Evolutionary conservation across 2,888 invertebrate species (phyloP).

Genomic region (Lepeophtheirus nordmannii): DNA sequence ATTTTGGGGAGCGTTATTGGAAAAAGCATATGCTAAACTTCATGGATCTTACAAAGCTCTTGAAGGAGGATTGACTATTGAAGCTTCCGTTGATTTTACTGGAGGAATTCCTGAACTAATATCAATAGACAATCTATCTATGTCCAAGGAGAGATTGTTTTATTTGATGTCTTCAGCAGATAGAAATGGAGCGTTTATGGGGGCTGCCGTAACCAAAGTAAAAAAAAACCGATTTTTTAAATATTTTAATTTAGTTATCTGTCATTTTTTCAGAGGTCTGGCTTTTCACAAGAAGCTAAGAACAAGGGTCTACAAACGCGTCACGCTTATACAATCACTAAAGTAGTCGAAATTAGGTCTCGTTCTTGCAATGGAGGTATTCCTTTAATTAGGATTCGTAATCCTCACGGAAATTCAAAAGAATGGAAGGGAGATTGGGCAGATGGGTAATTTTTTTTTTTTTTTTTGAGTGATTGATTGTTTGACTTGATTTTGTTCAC

Average conservation of each 20-base stretch:
- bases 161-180: slow-evolving; percentile 19
- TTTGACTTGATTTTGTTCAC: too few species aligned
- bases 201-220: slow-evolving; percentile 6
- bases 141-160: slow-evolving; percentile 4
- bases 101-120: slow-evolving; percentile 25
- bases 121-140: background rate
- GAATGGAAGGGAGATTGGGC: slow-evolving; percentile 25
- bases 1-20: slow-evolving; percentile 22
- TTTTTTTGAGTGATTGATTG: too few species aligned
- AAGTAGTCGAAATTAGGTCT: slow-evolving; percentile 21
- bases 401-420: slow-evolving; percentile 22
- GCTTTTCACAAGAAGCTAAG: slow-evolving; percentile 2
- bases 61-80: slow-evolving; percentile 25
- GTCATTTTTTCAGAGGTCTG: background rate
- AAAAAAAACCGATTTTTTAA: background rate
- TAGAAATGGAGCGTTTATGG: slow-evolving; percentile 17
- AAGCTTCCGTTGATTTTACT: slow-evolving; percentile 25
- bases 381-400: slow-evolving; percentile 20
- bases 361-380: background rate
- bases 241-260: background rate
- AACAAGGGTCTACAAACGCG: slow-evolving; percentile 14
- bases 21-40: slow-evolving; percentile 23
- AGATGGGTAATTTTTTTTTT: slow-evolving; percentile 10
- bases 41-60: slow-evolving; percentile 22
- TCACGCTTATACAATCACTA: slow-evolving; percentile 22